Conservation (phyloP, 2,888 invertebrate genomes). For the Cataglyphis cursor region DNA sequence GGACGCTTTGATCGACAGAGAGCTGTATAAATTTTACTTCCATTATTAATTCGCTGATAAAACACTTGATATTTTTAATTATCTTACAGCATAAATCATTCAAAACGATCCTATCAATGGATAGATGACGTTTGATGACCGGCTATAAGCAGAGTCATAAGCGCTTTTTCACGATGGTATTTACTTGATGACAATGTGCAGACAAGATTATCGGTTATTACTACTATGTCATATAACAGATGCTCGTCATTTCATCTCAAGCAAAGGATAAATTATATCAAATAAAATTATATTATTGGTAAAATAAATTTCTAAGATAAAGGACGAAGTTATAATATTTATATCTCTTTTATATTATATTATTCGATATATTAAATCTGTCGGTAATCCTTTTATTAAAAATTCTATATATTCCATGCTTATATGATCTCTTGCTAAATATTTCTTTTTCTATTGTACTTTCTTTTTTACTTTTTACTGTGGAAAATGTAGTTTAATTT, state of each 20-base stretch:
- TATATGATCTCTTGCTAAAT: not conserved
- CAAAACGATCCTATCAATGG: slow-evolving; percentile 11
- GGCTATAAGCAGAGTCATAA: not conserved
- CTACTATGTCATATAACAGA: not conserved
- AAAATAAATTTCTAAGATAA: not conserved
- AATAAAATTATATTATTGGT: not conserved
- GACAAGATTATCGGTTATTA: slow-evolving; percentile 13
- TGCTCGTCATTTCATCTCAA: slow-evolving; percentile 6
- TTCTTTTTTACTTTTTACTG: not conserved
- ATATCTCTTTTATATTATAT: not conserved
- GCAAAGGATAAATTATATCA: not conserved
- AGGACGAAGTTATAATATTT: not conserved
- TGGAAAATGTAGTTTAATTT: not conserved
- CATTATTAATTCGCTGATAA: not conserved
- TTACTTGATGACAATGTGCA: slow-evolving; percentile 6
- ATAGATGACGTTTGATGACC: slow-evolving; percentile 3
- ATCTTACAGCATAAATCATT: slow-evolving; percentile 20
- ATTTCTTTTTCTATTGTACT: not conserved
- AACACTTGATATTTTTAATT: slow-evolving; percentile 38
- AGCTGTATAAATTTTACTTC: slow-evolving; percentile 24
- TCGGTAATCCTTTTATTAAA: not conserved
- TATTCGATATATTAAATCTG: not conserved
- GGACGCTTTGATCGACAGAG: not conserved
- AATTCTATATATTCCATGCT: not conserved
- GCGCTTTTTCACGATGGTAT: slow-evolving; percentile 5